Evolutionary conservation across 2,113 vertebrate genomes (phyloP), one percentile per base, ranked within the genome.

Genomic region (Apteryx owenii): DNA sequence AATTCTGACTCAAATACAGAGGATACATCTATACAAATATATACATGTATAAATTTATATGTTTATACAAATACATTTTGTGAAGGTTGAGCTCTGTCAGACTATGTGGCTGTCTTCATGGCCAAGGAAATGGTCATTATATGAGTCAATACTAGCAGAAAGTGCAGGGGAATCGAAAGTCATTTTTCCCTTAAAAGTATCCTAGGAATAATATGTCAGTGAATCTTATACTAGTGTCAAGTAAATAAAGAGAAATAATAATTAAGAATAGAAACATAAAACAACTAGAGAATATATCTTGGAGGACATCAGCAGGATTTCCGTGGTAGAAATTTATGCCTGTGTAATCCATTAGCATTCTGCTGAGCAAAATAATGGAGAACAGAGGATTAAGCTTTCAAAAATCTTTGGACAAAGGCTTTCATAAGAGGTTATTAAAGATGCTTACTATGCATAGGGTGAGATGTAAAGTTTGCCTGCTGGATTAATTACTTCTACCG

Each of bases 91-190:
- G 25, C 36, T 89, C 17, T 93, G 89, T 93, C 91, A 97, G 84
- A 85, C 56, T 72, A 56, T 79, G 81, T 33, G 81, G 61, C 87
- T 89, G 69, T 71, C 69, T 96, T 72, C 91, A 73, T 80, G 91
- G 84, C 78, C 89, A 89, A 93, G 94, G 84, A 96, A 95, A 87
- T 91, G 48, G 91, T 91, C 84, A 80, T 95, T 91, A 91, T 91
- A 97, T 95, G 81, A 95, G 71, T 81, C 91, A 95, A 93, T 89
- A 73, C 53, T 69, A 56, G 9, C 44, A 92, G 70, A 93, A 95
- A 95, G 66, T n/a, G 18, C 75, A 95, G 70, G 31, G 28, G 50
- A 85, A 89, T 69, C 46, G 51, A 80, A 87, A 83, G 62, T 31
- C 3, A 22, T 62, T 46, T 77, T 72, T 85, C 21, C 50, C 77